These are phyloP conservation scores for Muntiacus muntjak DNA, from an alignment of 2,113 vertebrate genomes.

Conservation along the genomic window DNA sequence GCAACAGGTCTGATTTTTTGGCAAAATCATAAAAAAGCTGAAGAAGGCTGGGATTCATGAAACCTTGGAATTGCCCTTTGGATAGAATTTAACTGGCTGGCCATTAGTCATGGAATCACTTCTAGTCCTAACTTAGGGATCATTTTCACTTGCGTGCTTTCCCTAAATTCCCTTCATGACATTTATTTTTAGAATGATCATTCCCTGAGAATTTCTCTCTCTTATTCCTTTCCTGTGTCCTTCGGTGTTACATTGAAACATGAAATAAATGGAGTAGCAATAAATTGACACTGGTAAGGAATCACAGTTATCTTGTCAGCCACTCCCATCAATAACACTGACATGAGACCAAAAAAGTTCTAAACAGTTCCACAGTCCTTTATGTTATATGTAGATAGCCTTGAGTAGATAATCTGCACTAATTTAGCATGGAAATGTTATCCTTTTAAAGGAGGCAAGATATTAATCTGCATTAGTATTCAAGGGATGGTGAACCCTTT, in stretches of 20 bases:
- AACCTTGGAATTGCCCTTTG: slow-evolving; percentile 44
- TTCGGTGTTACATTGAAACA: background rate
- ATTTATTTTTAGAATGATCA: slow-evolving; percentile 22
- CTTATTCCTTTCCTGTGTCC: background rate
- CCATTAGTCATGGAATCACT: slow-evolving; percentile 1
- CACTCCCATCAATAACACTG: background rate
- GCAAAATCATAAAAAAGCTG: slow-evolving; percentile 30
- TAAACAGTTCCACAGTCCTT: background rate
- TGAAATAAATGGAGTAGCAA: background rate
- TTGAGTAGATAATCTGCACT: background rate
- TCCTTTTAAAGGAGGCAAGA: background rate
- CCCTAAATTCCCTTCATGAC: background rate
- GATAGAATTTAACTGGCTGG: slow-evolving; percentile 33
- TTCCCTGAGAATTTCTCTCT: background rate
- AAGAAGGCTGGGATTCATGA: slow-evolving; percentile 31
- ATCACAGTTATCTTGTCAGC: background rate
- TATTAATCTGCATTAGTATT: background rate
- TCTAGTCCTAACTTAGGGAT: slow-evolving; percentile 47
- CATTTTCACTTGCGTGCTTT: slow-evolving; percentile 22
- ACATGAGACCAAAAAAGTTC: background rate
- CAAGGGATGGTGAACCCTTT: background rate
- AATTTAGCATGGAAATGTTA: background rate
- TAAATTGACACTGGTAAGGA: background rate
- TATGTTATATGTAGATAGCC: background rate
- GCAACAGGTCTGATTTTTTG: background rate